Percentiles rank a stretch among this genome's conserved stretches.
These are phyloP conservation scores for Rhagoletis zephyria DNA, from an alignment of 1,140 invertebrate genomes.

Conservation along the genomic window DNA sequence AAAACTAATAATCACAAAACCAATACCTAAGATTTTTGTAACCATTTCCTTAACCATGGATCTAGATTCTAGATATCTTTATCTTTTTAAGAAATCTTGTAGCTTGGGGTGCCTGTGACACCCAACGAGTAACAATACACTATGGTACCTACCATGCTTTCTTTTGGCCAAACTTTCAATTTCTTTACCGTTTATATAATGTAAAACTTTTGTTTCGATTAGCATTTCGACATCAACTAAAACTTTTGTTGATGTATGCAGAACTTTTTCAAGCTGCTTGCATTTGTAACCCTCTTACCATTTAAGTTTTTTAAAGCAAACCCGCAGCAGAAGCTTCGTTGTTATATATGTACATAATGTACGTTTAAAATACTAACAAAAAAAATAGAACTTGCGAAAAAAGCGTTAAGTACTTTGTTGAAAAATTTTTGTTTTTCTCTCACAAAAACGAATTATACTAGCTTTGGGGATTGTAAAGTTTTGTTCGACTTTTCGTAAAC, in stretches of 20 bases:
- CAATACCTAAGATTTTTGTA: no score
- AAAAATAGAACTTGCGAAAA: neutral
- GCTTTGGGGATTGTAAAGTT: constrained; percentile 24
- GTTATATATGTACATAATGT: neutral
- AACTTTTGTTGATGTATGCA: neutral
- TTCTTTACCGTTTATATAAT: no score
- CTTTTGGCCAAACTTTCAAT: no score
- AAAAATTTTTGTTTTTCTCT: neutral
- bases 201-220: neutral
- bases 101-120: no score
- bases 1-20: no score
- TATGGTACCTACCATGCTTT: no score
- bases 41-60: no score
- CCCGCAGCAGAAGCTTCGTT: neutral
- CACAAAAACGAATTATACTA: neutral
- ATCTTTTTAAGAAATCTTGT: no score
- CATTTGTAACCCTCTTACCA: neutral
- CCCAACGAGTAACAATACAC: no score
- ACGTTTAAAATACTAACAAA: neutral
- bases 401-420: neutral
- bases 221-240: neutral
- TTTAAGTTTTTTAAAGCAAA: constrained; percentile 9
- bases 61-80: no score
- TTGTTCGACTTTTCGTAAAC: constrained; percentile 2
- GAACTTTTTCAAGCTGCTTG: neutral